Evolutionary conservation across 2,113 vertebrate genomes (phyloP).

Genomic region (Periophthalmodon schlosseri): DNA sequence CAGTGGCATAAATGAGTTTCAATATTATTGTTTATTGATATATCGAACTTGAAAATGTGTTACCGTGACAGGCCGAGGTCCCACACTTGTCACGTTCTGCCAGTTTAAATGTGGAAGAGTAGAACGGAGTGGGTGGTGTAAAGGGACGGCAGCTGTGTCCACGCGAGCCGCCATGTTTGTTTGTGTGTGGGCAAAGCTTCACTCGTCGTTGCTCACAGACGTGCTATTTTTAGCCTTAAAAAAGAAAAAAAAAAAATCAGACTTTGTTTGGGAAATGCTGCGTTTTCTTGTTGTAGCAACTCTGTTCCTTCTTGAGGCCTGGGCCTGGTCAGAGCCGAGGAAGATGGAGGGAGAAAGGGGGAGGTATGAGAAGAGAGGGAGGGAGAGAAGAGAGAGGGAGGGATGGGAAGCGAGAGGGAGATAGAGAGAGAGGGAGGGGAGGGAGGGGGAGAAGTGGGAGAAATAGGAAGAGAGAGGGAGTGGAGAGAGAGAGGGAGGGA

Average conservation of each 20-base stretch:
- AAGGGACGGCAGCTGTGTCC: slow-evolving; percentile 2
- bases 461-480: too few species aligned
- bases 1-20: accelerated
- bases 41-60: too few species aligned
- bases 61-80: too few species aligned
- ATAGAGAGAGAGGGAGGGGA: too few species aligned
- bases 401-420: too few species aligned
- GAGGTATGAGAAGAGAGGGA: too few species aligned
- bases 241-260: neutral
- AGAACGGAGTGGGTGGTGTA: slow-evolving; percentile 39
- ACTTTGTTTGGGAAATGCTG: neutral
- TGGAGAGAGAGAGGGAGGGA: accelerated
- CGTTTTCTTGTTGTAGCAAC: slow-evolving; percentile 27
- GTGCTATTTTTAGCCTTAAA: slow-evolving; percentile 36
- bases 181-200: slow-evolving; percentile 31
- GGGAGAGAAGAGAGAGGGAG: too few species aligned
- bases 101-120: neutral
- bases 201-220: slow-evolving; percentile 28
- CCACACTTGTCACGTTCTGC: neutral
- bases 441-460: too few species aligned
- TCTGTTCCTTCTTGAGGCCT: slow-evolving; percentile 31
- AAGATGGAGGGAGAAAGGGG: too few species aligned
- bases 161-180: slow-evolving; percentile 40
- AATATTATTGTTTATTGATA: too few species aligned
- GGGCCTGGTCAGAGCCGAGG: slow-evolving; percentile 21